Base-by-base conservation (phyloP, 2,113 vertebrate genomes). In the Poicephalus meyeri region DNA sequence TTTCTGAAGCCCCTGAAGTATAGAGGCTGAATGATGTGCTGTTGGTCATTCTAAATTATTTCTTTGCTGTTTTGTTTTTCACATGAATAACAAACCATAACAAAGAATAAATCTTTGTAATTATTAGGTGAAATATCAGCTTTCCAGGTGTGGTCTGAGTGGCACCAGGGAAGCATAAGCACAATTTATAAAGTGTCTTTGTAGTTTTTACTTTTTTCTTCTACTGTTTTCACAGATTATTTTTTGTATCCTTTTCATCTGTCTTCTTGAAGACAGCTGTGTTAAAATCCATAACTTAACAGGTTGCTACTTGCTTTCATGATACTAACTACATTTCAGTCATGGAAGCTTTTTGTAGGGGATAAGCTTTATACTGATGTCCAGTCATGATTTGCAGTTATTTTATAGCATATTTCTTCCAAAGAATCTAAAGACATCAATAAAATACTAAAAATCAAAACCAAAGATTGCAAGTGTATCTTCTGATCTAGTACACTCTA, bases 241-340 rank as follows among this genome's bases (percentile, higher is more conserved):
- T 74, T 87, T 93, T 64, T 87, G 6, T 84, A 61, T 81, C 17
- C 69, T 92, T 95, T 92, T 91, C 55, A 80, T 84, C 72, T 68
- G 8, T 37, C 84, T 4, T 92, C 94, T 96, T 95, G 81, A 88
- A 80, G 63, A 76, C 70, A 86, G 15, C 50, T 96, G 29, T 73
- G 41, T 65, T 82, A 91, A 95, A 53, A 73, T 60, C 46, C 65
- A 37, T 74, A 93, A 94, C 58, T 89, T 87, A 92, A 89, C 97
- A 96, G 72, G 94, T 92, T 92, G 26, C 56, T 91, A 53, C 91
- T 84, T 97, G 96, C 90, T 93, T 95, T 65, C 47, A 49, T 86
- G 68, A 25, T 37, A 83, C 16, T 92, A 77, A 80, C 29, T 79
- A 25, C 79, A 74, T 97, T 86, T 97, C 94, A 96, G 53, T 85